These are phyloP conservation scores for Dolichopus griseipennis DNA, from an alignment of 2,888 invertebrate species.

Conservation along the genomic window DNA sequence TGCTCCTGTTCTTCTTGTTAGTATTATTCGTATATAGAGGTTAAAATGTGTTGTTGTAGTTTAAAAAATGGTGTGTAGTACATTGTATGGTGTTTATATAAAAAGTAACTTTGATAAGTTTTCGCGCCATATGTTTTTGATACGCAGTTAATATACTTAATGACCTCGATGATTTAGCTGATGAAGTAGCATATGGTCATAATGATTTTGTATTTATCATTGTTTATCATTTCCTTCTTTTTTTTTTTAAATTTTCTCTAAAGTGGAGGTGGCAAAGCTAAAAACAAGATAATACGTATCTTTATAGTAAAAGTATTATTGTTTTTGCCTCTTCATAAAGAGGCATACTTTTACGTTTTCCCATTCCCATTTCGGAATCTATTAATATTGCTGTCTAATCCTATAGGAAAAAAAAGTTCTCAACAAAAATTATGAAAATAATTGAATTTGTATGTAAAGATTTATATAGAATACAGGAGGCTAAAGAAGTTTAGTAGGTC, in stretches of 20 bases:
- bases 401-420: too few relatives aligned
- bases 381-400: too few relatives aligned
- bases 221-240: not conserved
- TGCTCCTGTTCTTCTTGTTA: not conserved
- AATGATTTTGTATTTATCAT: slow-evolving; percentile 21
- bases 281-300: too few relatives aligned
- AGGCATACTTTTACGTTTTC: too few relatives aligned
- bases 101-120: not conserved
- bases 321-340: too few relatives aligned
- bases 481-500: too few relatives aligned
- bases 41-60: not conserved
- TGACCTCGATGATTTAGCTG: slow-evolving; percentile 44
- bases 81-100: not conserved
- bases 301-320: too few relatives aligned
- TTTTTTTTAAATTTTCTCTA: not conserved
- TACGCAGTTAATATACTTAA: slow-evolving; percentile 43
- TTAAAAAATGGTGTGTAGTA: not conserved
- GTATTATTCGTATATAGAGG: not conserved
- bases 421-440: too few relatives aligned
- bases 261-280: too few relatives aligned
- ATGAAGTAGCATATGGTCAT: slow-evolving; percentile 33
- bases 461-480: too few relatives aligned
- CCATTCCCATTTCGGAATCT: too few relatives aligned
- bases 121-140: slow-evolving; percentile 37
- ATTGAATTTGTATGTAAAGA: too few relatives aligned